Conservation (phyloP, 1,140 invertebrate genomes). For the Formica exsecta region DNA sequence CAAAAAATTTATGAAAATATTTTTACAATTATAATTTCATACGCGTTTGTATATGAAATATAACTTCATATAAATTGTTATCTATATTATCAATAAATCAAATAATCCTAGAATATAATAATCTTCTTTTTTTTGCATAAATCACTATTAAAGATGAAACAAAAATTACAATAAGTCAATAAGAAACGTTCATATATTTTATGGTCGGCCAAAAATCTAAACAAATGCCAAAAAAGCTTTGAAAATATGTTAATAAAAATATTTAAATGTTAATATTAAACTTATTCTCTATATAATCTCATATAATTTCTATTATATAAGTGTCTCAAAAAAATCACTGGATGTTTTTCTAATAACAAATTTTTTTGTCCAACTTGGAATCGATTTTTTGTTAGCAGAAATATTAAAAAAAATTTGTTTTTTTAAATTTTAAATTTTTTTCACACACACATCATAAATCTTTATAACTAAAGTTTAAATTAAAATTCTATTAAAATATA, state of each 20-base stretch:
- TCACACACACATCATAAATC: no score
- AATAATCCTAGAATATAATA: conserved; percentile 73
- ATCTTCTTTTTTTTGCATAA: conserved; percentile 54
- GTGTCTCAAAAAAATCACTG: neutral
- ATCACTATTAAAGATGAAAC: conserved; percentile 75
- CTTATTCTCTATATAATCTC: neutral
- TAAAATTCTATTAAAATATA: no score
- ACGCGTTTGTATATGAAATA: no score
- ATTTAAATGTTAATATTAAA: neutral
- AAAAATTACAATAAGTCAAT: conserved; percentile 80
- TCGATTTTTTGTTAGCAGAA: no score
- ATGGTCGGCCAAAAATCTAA: conserved; percentile 20
- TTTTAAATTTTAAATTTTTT: no score
- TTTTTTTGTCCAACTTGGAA: neutral
- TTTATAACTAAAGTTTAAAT: no score
- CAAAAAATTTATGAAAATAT: neutral
- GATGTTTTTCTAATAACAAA: neutral
- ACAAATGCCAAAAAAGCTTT: neutral
- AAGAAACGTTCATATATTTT: conserved; percentile 42
- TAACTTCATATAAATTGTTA: neutral
- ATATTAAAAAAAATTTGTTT: no score
- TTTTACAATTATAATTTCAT: neutral
- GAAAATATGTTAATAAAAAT: neutral
- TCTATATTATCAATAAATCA: conserved; percentile 41
- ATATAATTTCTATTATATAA: neutral